Evolutionary conservation across 2,888 invertebrate species (phyloP), one percentile per base, ranked within the genome.

Genomic region (Agrenia bidenticulata): DNA sequence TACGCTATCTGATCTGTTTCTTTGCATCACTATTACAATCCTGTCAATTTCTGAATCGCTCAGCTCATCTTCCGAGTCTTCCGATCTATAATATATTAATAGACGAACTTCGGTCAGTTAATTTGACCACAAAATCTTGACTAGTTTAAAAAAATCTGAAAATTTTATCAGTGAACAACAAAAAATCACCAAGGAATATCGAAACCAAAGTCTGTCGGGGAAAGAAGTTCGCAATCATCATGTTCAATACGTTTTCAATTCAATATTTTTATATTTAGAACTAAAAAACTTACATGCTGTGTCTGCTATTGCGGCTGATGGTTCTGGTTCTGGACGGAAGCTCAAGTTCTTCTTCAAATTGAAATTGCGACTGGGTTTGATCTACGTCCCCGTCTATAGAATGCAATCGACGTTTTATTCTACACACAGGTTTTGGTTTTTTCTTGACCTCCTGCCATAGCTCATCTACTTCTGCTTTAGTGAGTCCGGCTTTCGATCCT

Each of bases 291-390:
- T 64, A 67, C 67, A 70, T 60, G 55, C 66, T 67, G 59, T 62
- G 62, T 45, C 66, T 45, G 39, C 67, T 69, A 58, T 61, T 23
- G 27, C 66, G 2, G 39, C 66, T 64, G 50, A 64, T 69, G 24
- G 64, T 69, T 67, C 92, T 83, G 19, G 91, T 92, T 64, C 88
- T 87, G 1, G 90, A 90, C 72, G 82, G 61, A 24, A 26, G 82
- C 66, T 93, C 92, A 70, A 96, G 82, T 81, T 98, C 98, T 82
- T 97, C 97, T 79, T 98, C 97, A 79, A 98, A 93, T 82, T 94
- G 92, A 82, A 98, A 98, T 80, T 95, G 94, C 73, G 96, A 82
- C 80, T 95, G 95, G 81, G n/a, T n/a, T 95, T 94, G 15, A 26
- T 45, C n/a, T 42, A 27, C 32, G 24, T 63, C 58, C 1, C 23